These are phyloP conservation scores for Atta texana DNA, from an alignment of 1,140 invertebrate species.

Conservation along the genomic window DNA sequence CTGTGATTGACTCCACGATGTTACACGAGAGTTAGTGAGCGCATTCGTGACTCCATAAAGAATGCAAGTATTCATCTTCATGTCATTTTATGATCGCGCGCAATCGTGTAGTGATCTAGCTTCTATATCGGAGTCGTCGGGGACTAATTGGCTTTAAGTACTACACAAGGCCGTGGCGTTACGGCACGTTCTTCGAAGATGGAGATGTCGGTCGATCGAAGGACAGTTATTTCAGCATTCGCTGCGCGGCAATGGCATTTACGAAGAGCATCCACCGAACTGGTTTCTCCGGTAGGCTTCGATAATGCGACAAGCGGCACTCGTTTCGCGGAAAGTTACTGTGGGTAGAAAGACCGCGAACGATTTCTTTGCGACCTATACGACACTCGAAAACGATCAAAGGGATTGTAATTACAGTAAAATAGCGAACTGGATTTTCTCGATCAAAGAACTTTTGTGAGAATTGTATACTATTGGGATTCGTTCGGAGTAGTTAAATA, in stretches of 20 bases:
- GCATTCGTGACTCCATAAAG: slow-evolving; percentile 20
- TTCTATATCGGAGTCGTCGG: neutral
- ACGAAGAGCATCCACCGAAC: slow-evolving; percentile 57
- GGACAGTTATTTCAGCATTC: slow-evolving; percentile 68
- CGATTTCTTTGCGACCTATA: slow-evolving; percentile 18
- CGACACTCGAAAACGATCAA: neutral
- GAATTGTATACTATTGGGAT: neutral
- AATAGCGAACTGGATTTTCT: neutral
- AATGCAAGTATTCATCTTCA: too few relatives aligned
- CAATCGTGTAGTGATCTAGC: neutral
- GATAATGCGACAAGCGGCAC: slow-evolving; percentile 65
- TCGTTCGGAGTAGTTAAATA: neutral
- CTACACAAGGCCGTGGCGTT: slow-evolving; percentile 48
- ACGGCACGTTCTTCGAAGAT: slow-evolving; percentile 37
- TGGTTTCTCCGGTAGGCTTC: slow-evolving; percentile 67
- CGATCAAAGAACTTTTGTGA: neutral
- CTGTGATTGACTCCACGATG: neutral
- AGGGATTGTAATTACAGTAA: neutral
- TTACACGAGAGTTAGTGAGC: neutral
- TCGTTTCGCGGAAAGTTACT: slow-evolving; percentile 65
- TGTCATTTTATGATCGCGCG: slow-evolving; percentile 25
- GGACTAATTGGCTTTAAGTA: slow-evolving; percentile 69
- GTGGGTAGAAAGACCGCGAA: slow-evolving; percentile 11
- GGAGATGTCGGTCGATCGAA: slow-evolving; percentile 69
- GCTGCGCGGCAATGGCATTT: slow-evolving; percentile 30